Conservation (phyloP, 2,797 vertebrate genomes). For the Graptemys geographica region DNA sequence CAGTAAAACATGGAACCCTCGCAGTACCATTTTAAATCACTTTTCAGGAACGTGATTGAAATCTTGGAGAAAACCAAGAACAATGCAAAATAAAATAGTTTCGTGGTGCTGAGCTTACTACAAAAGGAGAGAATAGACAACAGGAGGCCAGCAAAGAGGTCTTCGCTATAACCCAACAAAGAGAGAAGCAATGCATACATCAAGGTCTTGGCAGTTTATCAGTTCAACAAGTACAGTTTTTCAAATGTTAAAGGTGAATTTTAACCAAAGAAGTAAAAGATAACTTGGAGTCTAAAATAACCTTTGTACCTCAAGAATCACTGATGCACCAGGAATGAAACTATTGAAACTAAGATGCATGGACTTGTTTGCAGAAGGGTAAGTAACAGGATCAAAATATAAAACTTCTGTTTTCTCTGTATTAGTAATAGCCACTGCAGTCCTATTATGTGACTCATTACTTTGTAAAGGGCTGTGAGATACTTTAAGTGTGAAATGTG, state of each 20-base stretch:
- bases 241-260: constrained; percentile 25
- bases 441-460: constrained; percentile 53
- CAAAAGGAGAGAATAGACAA: not conserved
- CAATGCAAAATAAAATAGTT: not conserved
- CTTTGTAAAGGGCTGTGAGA: constrained; percentile 51
- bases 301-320: not conserved
- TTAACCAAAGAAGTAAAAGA: constrained; percentile 62
- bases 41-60: not conserved
- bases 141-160: not conserved
- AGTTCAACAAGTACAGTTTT: constrained; percentile 16
- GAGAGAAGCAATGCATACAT: not conserved
- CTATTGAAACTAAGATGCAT: not conserved
- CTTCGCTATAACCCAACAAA: not conserved
- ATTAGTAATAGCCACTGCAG: constrained; percentile 53
- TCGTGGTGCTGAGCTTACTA: constrained; percentile 1
- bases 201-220: not conserved
- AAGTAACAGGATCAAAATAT: constrained; percentile 23
- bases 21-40: accelerated
- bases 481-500: constrained; percentile 41
- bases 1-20: not conserved
- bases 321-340: constrained; percentile 36
- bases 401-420: constrained; percentile 27
- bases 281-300: constrained; percentile 23
- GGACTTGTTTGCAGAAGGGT: not conserved
- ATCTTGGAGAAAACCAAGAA: not conserved